A percentile compares a stretch with the other conserved stretches of the same genome.
These are phyloP conservation scores for Mercenaria mercenaria DNA, from an alignment of 1,140 invertebrate genomes.

Conservation along the genomic window DNA sequence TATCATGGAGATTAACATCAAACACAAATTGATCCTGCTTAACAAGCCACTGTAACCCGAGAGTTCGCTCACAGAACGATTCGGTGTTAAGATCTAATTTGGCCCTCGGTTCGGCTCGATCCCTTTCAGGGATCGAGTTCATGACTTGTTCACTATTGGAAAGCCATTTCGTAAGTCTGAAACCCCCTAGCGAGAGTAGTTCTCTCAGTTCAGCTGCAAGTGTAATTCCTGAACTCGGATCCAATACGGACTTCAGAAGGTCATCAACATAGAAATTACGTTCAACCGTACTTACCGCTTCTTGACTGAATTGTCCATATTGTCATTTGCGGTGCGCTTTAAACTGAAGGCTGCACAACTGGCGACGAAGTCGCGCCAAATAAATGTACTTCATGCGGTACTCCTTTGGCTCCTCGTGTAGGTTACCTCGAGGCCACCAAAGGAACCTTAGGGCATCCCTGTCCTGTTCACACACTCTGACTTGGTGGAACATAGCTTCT, in stretches of 20 bases:
- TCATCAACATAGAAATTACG: constrained; percentile 71
- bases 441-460: constrained; percentile 58
- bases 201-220: neutral
- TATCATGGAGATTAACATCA: constrained; percentile 24
- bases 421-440: constrained; percentile 57
- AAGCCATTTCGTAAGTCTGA: constrained; percentile 71
- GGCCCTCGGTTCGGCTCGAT: neutral
- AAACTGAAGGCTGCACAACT: constrained; percentile 64
- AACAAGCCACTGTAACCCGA: constrained; percentile 58
- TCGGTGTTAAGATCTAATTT: neutral
- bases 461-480: constrained; percentile 17
- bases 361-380: constrained; percentile 63
- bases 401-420: constrained; percentile 4
- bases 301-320: neutral
- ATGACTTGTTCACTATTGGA: constrained; percentile 19
- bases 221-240: constrained; percentile 23
- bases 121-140: neutral
- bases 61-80: constrained; percentile 23
- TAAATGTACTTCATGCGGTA: constrained; percentile 64
- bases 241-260: constrained; percentile 42
- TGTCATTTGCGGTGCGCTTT: constrained; percentile 35
- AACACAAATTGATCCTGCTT: constrained; percentile 50
- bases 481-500: constrained; percentile 64
- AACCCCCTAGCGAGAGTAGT: constrained; percentile 16
- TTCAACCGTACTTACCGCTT: constrained; percentile 17